Evolutionary conservation across 2,888 invertebrate species (phyloP), one percentile per base, ranked within the genome.

Genomic region (Tetheella fluctuosa): DNA sequence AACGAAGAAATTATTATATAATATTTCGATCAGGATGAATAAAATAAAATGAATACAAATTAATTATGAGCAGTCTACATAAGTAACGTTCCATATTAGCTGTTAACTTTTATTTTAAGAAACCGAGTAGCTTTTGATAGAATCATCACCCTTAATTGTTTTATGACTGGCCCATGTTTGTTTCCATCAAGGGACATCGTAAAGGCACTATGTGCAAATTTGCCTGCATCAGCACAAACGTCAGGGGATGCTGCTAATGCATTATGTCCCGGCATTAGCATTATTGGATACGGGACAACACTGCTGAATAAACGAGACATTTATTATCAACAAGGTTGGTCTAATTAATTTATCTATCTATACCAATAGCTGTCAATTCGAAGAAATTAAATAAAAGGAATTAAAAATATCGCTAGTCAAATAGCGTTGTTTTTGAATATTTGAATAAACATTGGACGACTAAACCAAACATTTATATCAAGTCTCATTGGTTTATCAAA

Each of bases 401-500:
- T 48, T 10, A 48, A 48, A 20, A 48, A 15, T 2, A 39, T 39
- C n/a, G 39, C 39, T 39, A 15, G 5, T 15, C 39, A 5, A n/a
- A 6, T n/a, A 42, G 42, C 42, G 8, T 20, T 8, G 48, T 20
- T 48, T n/a, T n/a, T n/a, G n/a, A 48, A 48, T 48, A 48, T 48
- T 20, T 48, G n/a, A 8, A 20, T 7, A 48, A 48, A 48, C 20
- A 48, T 48, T 48, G 48, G 48, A 20, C 20, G 48, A 48, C 20
- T 10, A 20, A 20, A 20, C 20, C 10, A 48, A 55, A 34, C 37
- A 20, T 30, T 37, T 37, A 34, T 34, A 15, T 30, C 55, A 20
- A 17, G 34, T 34, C 23, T 5, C 13, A 34, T 55, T 37, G 15
- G 55, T 34, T 55, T 55, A 55, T 34, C 23, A 70, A 77, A 76